Base-by-base conservation (phyloP, 2,797 vertebrate species). In the Anableps anableps region DNA sequence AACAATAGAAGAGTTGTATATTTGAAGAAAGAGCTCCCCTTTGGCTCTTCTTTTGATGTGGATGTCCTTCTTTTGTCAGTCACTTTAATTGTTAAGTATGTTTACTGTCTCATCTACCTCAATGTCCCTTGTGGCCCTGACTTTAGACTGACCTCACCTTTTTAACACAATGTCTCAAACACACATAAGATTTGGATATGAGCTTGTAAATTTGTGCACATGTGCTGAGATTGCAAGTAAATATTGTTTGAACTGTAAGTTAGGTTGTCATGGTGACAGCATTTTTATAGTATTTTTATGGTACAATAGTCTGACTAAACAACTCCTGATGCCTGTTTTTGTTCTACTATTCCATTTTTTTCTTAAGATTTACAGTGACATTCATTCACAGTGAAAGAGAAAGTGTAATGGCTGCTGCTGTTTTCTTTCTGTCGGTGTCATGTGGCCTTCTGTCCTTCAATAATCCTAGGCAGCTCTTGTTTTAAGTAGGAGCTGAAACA, bases 1-100 rank as follows among this genome's bases (percentile, higher is more conserved):
- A 97, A 96, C 96, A 97, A 94, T 96, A 95, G 95, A 97, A 96
- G 95, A 96, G 97, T 97, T 97, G 96, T 97, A 95, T 97, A 96
- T 97, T 97, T 97, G 96, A 96, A 96, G 95, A 96, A 95, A 95
- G 92, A 91, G 93, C 95, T 97, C 96, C 96, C 96, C 96, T 41
- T 97, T 97, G 96, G 95, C 93, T 92, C 91, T 88, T 90, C 96
- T 95, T 95, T 96, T 96, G 96, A 97, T 97, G 92, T 93, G 95
- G 94, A 94, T 93, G 92, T 94, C 88, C 91, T 92, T 80, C 93
- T 95, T 95, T 96, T 94, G 80, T 93, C 91, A 88, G 91, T 85
- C 89, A 87, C 86, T 83, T 84, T 88, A 78, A 90, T 78, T 84
- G 84, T 88, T 85, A 91, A 83, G 55, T 81, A 85, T 86, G 80